Conservation (phyloP, 2,797 vertebrate genomes). For the Hyperoplus immaculatus region DNA sequence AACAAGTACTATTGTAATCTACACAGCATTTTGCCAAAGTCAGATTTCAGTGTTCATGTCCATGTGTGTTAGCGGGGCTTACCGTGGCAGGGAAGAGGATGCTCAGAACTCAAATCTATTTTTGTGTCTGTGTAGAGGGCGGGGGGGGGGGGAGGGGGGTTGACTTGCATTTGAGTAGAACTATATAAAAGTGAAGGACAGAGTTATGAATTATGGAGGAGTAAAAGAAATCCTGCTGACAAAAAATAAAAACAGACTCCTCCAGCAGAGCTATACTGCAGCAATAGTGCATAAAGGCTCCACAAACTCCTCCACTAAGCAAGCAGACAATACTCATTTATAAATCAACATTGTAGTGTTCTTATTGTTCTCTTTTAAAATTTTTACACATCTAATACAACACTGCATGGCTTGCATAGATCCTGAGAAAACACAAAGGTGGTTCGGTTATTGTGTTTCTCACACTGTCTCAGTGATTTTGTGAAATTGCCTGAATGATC, state of each 20-base stretch:
- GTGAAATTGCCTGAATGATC: conserved; percentile 56
- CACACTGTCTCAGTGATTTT: conserved; percentile 17
- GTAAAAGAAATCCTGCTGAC: conserved; percentile 72
- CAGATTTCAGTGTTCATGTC: conserved; percentile 50
- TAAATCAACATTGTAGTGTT: conserved; percentile 55
- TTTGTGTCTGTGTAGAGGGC: conserved; percentile 61
- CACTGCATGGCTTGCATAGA: conserved; percentile 2
- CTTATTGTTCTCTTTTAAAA: conserved; percentile 45
- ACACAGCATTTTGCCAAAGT: conserved; percentile 32
- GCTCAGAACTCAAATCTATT: conserved; percentile 68
- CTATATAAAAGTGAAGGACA: conserved; percentile 84
- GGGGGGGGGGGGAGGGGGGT: conserved; percentile 6
- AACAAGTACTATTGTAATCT: conserved; percentile 25
- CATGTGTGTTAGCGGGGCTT: conserved; percentile 41
- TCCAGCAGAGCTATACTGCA: conserved; percentile 69
- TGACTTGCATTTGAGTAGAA: conserved; percentile 82
- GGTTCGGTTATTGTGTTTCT: conserved; percentile 32
- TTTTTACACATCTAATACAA: conserved; percentile 28
- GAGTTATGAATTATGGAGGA: conserved; percentile 84
- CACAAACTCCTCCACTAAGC: conserved; percentile 65
- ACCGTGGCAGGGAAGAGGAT: conserved; percentile 54
- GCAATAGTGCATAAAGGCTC: conserved; percentile 50
- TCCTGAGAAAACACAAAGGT: conserved; percentile 19
- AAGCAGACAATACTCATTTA: conserved; percentile 58
- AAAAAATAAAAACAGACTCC: conserved; percentile 77